phyloP scores from a whole-genome alignment of 2,113 vertebrate genomes.

The Capra hircus region DNA sequence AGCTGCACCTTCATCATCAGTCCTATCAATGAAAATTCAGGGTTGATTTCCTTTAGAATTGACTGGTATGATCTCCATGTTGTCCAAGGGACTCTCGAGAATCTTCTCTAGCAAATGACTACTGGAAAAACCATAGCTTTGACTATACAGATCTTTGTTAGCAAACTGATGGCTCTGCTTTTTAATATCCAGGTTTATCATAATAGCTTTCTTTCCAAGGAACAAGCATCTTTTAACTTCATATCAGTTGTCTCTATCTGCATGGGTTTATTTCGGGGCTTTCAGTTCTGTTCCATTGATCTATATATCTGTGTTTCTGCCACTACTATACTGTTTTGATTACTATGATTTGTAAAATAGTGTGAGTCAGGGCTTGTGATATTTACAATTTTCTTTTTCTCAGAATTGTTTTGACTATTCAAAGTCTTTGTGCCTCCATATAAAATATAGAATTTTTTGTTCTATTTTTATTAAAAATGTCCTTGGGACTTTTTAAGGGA shows the following conservation, averaged over 20 bases:
- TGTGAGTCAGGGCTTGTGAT: background rate
- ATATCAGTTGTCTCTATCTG: background rate
- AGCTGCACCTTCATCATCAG: background rate
- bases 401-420: background rate
- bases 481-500: background rate
- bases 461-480: background rate
- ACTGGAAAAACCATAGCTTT: background rate
- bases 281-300: background rate
- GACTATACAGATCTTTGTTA: background rate
- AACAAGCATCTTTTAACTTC: background rate
- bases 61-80: background rate
- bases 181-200: background rate
- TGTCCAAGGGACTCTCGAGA: background rate
- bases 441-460: background rate
- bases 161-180: background rate
- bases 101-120: background rate
- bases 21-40: background rate
- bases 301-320: background rate
- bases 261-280: background rate
- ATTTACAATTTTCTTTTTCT: background rate
- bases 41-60: background rate
- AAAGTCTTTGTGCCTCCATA: background rate
- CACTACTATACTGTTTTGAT: background rate
- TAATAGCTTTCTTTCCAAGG: background rate
- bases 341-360: background rate